Evolutionary conservation across 1,140 invertebrate genomes (phyloP).

Genomic region (Latrodectus geometricus): DNA sequence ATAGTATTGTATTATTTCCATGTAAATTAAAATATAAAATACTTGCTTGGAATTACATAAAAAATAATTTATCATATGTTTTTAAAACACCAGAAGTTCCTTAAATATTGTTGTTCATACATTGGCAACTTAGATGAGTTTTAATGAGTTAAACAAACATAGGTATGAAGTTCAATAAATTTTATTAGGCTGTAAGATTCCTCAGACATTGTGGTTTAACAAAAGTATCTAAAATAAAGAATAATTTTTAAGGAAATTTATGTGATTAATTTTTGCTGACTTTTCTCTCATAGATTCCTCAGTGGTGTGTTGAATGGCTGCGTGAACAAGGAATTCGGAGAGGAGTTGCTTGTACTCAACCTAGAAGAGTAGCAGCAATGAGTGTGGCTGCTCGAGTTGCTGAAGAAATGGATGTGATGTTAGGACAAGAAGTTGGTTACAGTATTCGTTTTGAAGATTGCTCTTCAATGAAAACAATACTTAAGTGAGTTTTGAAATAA

Average conservation of each 20-base stretch:
- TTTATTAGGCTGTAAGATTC: no score
- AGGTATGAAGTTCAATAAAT: no score
- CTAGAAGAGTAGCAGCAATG: constrained; percentile 98
- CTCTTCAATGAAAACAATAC: constrained; percentile 90
- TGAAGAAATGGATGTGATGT: constrained; percentile 97
- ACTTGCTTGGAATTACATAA: no score
- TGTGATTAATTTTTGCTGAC: not conserved
- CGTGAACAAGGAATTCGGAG: constrained; percentile 76
- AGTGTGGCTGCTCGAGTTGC: constrained; percentile 97
- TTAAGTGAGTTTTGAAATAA: constrained; percentile 73
- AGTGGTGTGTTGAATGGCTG: constrained; percentile 94
- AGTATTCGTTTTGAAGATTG: constrained; percentile 99
- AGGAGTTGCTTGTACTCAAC: constrained; percentile 97
- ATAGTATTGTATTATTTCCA: no score
- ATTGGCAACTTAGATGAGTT: no score
- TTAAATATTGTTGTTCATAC: no score
- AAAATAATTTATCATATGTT: no score
- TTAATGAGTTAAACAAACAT: no score
- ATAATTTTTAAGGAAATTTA: not conserved
- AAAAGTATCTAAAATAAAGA: not conserved
- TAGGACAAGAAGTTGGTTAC: constrained; percentile 99
- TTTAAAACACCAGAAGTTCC: no score
- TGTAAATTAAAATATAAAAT: no score
- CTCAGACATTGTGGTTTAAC: no score
- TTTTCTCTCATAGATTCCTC: constrained; percentile 71